Percentiles rank a stretch among this genome's conserved stretches.
phyloP scores from a whole-genome alignment of 1,140 invertebrate genomes.

The Drosophila suzukii region DNA sequence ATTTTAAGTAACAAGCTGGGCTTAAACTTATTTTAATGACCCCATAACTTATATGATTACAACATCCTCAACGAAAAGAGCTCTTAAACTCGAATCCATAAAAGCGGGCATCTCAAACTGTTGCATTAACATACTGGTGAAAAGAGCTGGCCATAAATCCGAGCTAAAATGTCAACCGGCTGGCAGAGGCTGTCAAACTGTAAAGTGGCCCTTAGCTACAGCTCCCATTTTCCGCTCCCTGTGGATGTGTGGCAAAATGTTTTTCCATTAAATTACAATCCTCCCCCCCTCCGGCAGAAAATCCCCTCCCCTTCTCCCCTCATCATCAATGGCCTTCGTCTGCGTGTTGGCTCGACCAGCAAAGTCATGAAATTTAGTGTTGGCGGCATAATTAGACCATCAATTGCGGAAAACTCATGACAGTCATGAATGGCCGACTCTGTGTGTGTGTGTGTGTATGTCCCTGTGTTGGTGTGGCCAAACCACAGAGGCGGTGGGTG shows the following conservation, averaged over 20 bases:
- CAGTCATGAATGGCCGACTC: conserved; percentile 75
- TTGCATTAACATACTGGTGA: conserved; percentile 20
- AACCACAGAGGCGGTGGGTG: conserved; percentile 36
- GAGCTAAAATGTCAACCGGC: conserved; percentile 27
- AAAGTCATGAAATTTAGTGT: conserved; percentile 82
- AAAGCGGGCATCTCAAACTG: conserved; percentile 7
- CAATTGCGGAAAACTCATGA: conserved; percentile 84
- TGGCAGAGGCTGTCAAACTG: conserved; percentile 48
- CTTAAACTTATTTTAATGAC: not conserved
- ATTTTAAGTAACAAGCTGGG: not conserved
- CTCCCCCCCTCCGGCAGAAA: not conserved
- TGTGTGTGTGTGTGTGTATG: conserved; percentile 9
- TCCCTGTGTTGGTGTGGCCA: conserved; percentile 12
- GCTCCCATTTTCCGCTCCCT: conserved; percentile 11
- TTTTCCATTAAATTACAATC: conserved; percentile 76
- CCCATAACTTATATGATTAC: not conserved
- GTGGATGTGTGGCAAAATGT: conserved; percentile 56
- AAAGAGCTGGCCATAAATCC: conserved; percentile 22
- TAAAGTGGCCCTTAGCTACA: conserved; percentile 38
- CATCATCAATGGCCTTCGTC: conserved; percentile 30
- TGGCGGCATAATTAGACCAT: conserved; percentile 84
- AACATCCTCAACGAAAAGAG: too few relatives aligned
- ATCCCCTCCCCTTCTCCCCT: not conserved
- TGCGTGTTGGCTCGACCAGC: conserved; percentile 55
- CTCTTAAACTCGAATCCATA: conserved; percentile 4